Evolutionary conservation across 2,888 invertebrate species (phyloP), one percentile per base, ranked within the genome.

Genomic region (Drosophila rellima): DNA sequence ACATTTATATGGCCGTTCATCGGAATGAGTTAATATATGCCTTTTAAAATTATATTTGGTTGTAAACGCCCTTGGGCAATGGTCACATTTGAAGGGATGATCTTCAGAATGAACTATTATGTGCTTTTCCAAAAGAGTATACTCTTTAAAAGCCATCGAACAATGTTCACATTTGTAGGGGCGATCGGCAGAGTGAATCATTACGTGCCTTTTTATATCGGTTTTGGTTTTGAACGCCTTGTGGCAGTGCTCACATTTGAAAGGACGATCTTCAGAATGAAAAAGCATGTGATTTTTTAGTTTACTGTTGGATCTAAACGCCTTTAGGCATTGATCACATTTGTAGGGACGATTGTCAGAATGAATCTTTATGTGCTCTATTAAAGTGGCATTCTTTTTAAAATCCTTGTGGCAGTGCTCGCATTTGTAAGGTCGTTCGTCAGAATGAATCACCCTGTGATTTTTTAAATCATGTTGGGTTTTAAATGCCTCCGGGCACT

Each of bases 81-180:
- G 45, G 3, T 45, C 45, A 26, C 45, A 45, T 15, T 26, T 26
- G 5, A 45, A 45, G 26, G 45, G 45, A n/a, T 23, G 45, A n/a
- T 45, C 26, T 2, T 45, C 45, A 2, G 45, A 15, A 26, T 45
- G 26, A 8, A 45, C 15, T 8, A 26, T 10, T 26, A 26, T 4
- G 26, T 45, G 45, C 26, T 29, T 45, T n/a, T 29, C n/a, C 4
- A 45, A 23, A 10, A n/a, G n/a, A 4, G 0, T 0, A 4, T 15
- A 10, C n/a, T 23, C 15, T 10, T 26, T 45, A 26, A 45, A 45
- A n/a, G 26, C 23, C 10, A 23, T 45, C 0, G 10, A n/a, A 10
- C 44, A 45, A 15, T 26, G 23, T 4, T 26, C 44, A 37, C 35
- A 35, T 35, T n/a, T 35, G n/a, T n/a, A 35, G 6, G 35, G 35